Base-by-base conservation (phyloP, 2,113 vertebrate genomes). In the Rhinolophus ferrumequinum region DNA sequence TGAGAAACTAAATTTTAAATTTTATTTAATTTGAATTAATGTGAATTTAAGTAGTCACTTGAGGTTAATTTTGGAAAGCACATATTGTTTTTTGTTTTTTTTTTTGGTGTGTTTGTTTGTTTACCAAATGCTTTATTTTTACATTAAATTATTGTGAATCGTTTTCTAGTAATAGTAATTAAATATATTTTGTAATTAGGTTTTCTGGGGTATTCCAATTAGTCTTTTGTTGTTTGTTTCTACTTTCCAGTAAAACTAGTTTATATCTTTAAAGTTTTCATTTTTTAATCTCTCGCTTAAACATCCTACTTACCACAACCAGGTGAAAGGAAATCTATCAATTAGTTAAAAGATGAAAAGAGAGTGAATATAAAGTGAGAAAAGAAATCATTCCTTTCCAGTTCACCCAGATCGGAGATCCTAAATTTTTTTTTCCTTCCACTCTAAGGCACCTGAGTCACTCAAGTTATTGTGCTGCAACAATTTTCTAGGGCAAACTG, bases 401-500 rank as follows among this genome's bases (percentile, higher is more conserved):
- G 24, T 80, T 73, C 72, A 92, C 8, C 38, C 41, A 90, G 18
- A 92, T 52, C 19, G 58, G 19, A 90, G 26, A 15, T 56, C 72
- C 52, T 72, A 90, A 56, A 24, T 67, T 86, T 33, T 67, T 86
- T 90, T 81, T 28, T 88, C 33, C 13, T 41, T 79, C 62, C 72
- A 54, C 38, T 47, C 21, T 44, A 52, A 96, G 24, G 15, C 13
- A 73, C 67, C 50, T 44, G 52, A 96, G 50, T 95, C 92, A 95
- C 41, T 89, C 56, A 33, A 35, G 87, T 81, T 85, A 92, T 56
- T 54, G n/a, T 83, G 81, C 54, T 88, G 15, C 38, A 73, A 11
- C 81, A 38, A 41, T 94, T 95, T 96, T 92, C 28, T 69, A 95
- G 96, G 76, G 33, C 88, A 96, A 84, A 91, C 26, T 54, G 75